These are phyloP conservation scores for Malacoraja senta DNA, from an alignment of 2,797 vertebrate species.

Conservation along the genomic window DNA sequence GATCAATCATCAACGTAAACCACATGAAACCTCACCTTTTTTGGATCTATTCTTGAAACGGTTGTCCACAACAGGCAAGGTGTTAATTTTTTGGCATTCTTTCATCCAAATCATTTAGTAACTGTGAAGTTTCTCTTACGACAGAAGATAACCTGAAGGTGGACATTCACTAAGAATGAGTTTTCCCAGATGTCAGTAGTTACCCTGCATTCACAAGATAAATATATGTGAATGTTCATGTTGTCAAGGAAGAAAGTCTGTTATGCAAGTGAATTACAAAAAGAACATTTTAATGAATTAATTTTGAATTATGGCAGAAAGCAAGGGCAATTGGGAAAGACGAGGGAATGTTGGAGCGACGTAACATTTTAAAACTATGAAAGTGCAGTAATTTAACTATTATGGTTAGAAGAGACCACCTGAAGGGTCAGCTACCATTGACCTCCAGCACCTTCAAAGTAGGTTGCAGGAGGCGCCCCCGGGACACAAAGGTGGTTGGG, in stretches of 20 bases:
- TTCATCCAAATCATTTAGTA: not conserved
- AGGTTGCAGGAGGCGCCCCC: too few relatives aligned
- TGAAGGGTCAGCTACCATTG: not conserved
- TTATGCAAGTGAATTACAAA: not conserved
- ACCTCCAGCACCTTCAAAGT: too few relatives aligned
- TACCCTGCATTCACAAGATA: not conserved
- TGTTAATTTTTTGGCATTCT: not conserved
- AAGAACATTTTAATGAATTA: not conserved
- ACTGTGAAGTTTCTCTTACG: not conserved
- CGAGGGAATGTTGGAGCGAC: not conserved
- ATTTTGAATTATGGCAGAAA: not conserved
- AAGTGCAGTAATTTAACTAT: not conserved
- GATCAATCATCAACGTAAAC: not conserved
- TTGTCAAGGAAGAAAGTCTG: not conserved
- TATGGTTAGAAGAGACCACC: not conserved
- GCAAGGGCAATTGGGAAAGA: not conserved
- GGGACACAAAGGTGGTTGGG: too few relatives aligned
- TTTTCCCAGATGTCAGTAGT: not conserved
- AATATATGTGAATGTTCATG: not conserved
- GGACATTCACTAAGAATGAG: not conserved
- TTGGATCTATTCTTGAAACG: not conserved
- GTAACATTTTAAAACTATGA: not conserved
- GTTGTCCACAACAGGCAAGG: not conserved
- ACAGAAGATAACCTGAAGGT: not conserved
- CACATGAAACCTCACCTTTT: not conserved